Evolutionary conservation across 1,140 invertebrate genomes (phyloP).

Genomic region (Subanguina moxae): DNA sequence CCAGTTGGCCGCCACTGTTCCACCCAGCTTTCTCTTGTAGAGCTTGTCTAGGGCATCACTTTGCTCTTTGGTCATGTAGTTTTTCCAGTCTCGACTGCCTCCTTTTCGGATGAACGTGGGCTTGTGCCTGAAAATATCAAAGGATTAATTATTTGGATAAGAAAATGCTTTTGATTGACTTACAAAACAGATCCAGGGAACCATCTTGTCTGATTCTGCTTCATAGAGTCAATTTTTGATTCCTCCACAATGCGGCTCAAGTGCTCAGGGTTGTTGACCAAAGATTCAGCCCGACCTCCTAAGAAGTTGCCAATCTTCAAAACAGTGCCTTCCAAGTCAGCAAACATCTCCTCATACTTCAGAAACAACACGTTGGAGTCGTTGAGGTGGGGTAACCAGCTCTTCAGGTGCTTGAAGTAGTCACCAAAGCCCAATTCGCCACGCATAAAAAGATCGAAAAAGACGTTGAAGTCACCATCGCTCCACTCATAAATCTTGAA

Average conservation of each 20-base stretch:
- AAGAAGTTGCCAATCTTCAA: slow-evolving; percentile 55
- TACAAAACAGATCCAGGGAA: slow-evolving; percentile 52
- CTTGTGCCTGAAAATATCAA: slow-evolving; percentile 3
- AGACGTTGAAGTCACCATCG: slow-evolving; percentile 54
- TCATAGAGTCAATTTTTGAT: slow-evolving; percentile 53
- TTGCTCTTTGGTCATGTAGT: slow-evolving; percentile 60
- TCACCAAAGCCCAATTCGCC: slow-evolving; percentile 60
- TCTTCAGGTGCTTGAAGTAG: slow-evolving; percentile 60
- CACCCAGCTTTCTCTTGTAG: slow-evolving; percentile 36
- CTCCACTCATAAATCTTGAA: slow-evolving; percentile 55
- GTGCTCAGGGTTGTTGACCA: slow-evolving; percentile 36
- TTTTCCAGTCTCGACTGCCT: slow-evolving; percentile 61
- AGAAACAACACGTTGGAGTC: slow-evolving; percentile 59
- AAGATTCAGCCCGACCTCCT: slow-evolving; percentile 45
- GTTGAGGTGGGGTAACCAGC: slow-evolving; percentile 53
- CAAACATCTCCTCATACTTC: slow-evolving; percentile 57
- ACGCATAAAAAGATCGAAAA: slow-evolving; percentile 58
- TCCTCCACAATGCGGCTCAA: slow-evolving; percentile 47
- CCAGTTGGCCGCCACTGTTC: slow-evolving; percentile 51
- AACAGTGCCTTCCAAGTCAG: slow-evolving; percentile 42
- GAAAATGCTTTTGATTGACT: slow-evolving; percentile 35
- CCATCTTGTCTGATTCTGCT: slow-evolving; percentile 53
- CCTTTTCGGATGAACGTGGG: slow-evolving; percentile 60
- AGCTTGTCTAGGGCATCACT: slow-evolving; percentile 54
- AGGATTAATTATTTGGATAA: slow-evolving; percentile 1